phyloP scores from a whole-genome alignment of 92 coral and sea anemone genomes.

The Paramuricea clavata region DNA sequence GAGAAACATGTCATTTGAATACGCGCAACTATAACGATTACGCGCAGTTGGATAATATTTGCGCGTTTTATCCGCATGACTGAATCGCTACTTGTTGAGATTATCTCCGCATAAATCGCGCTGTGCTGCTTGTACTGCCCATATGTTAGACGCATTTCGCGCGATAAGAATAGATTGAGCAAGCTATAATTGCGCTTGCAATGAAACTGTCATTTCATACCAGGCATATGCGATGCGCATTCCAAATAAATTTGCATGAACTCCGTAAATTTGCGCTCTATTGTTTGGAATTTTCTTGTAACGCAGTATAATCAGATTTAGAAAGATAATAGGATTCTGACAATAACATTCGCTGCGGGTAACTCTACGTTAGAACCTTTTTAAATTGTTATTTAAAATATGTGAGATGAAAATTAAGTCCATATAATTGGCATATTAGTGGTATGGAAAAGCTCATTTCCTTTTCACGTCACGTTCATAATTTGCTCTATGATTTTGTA shows the following conservation, averaged over 20 bases:
- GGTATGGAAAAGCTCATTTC: neutral
- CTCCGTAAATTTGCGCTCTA: neutral
- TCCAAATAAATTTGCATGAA: neutral
- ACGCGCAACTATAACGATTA: neutral
- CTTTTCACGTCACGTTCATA: neutral
- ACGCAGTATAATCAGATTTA: conserved; percentile 3
- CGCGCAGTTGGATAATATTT: neutral
- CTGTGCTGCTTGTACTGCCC: neutral
- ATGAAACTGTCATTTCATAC: conserved; percentile 27
- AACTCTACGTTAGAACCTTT: neutral
- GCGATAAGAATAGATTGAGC: conserved; percentile 20
- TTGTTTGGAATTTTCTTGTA: neutral
- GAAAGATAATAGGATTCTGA: neutral
- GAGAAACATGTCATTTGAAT: conserved; percentile 2
- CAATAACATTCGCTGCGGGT: neutral
- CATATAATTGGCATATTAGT: neutral
- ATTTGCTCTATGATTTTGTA: neutral
- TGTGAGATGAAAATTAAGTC: neutral
- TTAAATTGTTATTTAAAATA: neutral
- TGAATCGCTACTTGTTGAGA: conserved; percentile 16
- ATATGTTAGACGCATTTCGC: conserved; percentile 16
- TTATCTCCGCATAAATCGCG: conserved; percentile 15
- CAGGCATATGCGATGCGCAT: neutral
- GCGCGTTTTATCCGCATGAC: conserved; percentile 8
- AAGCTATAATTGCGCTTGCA: neutral